These are phyloP conservation scores for Megathymus violae DNA, from an alignment of 1,140 invertebrate genomes.

Conservation along the genomic window DNA sequence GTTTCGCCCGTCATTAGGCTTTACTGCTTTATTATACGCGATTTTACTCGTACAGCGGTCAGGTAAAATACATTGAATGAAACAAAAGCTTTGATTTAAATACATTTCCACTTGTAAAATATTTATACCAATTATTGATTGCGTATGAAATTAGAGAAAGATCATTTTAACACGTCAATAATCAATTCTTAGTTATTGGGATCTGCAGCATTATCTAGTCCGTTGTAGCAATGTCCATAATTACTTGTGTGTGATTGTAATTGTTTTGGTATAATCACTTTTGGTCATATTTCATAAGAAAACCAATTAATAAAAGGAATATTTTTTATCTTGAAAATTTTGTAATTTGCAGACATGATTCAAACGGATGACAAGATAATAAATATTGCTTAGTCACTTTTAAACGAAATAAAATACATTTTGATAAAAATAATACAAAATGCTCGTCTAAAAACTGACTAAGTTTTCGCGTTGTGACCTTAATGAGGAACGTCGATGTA, in stretches of 20 bases:
- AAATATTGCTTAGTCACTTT: neutral
- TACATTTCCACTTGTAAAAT: no score
- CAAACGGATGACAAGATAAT: neutral
- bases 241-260: no score
- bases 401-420: conserved; percentile 3
- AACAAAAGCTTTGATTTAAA: neutral
- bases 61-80: neutral
- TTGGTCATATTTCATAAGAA: no score
- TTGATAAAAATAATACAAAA: conserved; percentile 5
- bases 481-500: conserved; percentile 34
- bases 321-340: no score
- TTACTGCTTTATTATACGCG: conserved; percentile 5
- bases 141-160: neutral
- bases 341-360: neutral
- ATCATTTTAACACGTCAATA: no score
- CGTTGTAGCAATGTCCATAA: no score
- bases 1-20: neutral
- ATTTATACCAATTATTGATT: no score
- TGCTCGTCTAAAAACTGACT: conserved; percentile 8
- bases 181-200: no score
- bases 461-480: conserved; percentile 29
- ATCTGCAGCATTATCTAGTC: no score
- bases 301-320: no score
- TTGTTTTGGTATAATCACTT: no score
- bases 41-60: neutral